phyloP scores from a whole-genome alignment of 2,797 vertebrate species.

The Pseudocheirus occidentalis region DNA sequence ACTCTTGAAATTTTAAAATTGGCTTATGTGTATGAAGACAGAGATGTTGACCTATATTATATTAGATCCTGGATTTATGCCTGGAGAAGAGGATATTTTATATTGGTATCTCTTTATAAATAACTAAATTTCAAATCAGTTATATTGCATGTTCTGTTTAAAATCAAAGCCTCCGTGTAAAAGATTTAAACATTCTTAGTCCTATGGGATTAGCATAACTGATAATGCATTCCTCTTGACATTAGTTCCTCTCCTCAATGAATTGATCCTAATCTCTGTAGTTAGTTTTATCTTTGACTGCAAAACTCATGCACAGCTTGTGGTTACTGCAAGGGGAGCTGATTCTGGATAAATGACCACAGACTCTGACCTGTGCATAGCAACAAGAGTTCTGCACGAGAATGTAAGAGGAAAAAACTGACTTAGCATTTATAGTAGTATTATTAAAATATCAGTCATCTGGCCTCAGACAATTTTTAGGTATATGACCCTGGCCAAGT shows the following conservation, averaged over 20 bases:
- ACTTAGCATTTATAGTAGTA: neutral
- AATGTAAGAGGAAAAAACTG: conserved; percentile 20
- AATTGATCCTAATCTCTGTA: neutral
- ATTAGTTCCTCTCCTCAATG: conserved; percentile 18
- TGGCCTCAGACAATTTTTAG: neutral
- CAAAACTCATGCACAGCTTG: conserved; percentile 33
- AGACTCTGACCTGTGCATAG: neutral
- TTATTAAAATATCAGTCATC: neutral
- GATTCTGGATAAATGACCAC: neutral
- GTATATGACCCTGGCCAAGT: neutral
- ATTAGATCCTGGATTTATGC: neutral
- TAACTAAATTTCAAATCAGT: neutral
- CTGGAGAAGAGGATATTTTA: neutral
- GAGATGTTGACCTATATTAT: neutral
- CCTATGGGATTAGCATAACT: neutral
- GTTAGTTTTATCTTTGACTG: conserved; percentile 32
- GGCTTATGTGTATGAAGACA: conserved; percentile 14
- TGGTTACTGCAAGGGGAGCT: neutral
- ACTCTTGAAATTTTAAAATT: conserved; percentile 33
- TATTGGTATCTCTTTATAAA: conserved; percentile 25
- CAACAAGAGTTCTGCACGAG: neutral
- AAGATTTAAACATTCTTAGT: conserved; percentile 2
- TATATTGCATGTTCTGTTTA: neutral
- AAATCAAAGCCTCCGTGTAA: neutral
- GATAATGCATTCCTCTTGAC: neutral